These are phyloP conservation scores for Dasypogon diadema DNA, from an alignment of 2,888 invertebrate genomes.

Conservation along the genomic window DNA sequence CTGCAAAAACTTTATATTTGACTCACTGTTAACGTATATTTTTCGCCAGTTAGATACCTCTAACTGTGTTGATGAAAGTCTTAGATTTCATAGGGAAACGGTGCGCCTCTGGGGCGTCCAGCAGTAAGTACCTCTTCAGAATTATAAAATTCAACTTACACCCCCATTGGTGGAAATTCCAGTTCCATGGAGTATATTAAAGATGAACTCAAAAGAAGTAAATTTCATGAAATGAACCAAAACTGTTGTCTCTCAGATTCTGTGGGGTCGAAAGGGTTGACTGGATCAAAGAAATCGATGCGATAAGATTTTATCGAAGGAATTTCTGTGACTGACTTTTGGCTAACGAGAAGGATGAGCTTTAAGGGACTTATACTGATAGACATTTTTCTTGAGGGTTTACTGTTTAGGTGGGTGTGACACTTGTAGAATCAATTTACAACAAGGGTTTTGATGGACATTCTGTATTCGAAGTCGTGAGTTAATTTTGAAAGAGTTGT, in stretches of 20 bases:
- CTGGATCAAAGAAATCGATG: constrained; percentile 20
- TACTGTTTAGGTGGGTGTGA: constrained; percentile 1
- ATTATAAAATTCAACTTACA: not conserved
- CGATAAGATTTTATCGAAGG: constrained; percentile 27
- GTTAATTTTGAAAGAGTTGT: no score
- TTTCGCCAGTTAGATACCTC: not conserved
- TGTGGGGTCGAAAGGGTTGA: constrained; percentile 29
- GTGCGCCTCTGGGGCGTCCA: not conserved
- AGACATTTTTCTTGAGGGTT: constrained; percentile 7
- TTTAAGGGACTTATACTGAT: not conserved
- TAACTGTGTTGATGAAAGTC: not conserved
- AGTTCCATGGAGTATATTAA: constrained; percentile 13
- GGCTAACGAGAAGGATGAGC: not conserved
- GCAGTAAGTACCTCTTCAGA: not conserved
- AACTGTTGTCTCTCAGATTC: constrained; percentile 9
- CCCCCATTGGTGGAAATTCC: not conserved
- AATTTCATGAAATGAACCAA: constrained; percentile 1
- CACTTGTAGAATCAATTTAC: constrained; percentile 19
- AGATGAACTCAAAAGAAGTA: not conserved
- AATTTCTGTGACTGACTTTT: constrained; percentile 23
- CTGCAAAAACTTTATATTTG: constrained; percentile 6
- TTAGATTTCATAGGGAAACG: not conserved
- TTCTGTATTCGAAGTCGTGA: no score
- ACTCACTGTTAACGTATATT: constrained; percentile 24
- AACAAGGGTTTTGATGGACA: not conserved